A percentile compares a stretch with the other conserved stretches of the same genome.
phyloP scores from a whole-genome alignment of 2,113 vertebrate genomes.

The Pluvianellus socialis region DNA sequence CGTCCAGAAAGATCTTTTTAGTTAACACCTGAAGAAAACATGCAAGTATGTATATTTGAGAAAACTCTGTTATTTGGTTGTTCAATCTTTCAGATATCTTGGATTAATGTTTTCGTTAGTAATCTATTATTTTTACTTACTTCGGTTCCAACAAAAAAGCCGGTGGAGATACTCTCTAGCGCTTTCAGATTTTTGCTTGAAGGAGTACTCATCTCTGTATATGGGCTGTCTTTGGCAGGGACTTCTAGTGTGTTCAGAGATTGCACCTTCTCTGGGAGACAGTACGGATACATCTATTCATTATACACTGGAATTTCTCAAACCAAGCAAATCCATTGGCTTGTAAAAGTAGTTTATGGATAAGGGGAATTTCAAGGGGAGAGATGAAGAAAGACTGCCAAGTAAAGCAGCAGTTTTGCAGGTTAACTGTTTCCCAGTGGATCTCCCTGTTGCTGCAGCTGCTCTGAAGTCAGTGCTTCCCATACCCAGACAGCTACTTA shows the following conservation, averaged over 20 bases:
- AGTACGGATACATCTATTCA: neutral
- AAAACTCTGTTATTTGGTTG: neutral
- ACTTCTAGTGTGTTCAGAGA: neutral
- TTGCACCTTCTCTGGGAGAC: slow-evolving; percentile 61
- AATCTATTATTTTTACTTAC: slow-evolving; percentile 67
- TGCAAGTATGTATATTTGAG: neutral
- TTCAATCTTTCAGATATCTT: neutral
- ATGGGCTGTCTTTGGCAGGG: slow-evolving; percentile 25
- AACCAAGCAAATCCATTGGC: neutral
- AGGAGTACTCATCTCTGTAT: slow-evolving; percentile 61
- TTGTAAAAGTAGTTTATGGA: neutral
- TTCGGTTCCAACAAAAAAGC: slow-evolving; percentile 86
- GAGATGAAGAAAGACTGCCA: neutral
- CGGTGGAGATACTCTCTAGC: slow-evolving; percentile 78
- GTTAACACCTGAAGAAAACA: neutral
- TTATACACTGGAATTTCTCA: neutral
- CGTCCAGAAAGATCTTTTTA: neutral
- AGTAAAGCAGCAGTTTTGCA: neutral
- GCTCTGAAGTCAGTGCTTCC: neutral
- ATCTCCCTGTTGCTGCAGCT: neutral
- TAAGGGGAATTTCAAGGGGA: neutral
- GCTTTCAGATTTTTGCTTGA: slow-evolving; percentile 66
- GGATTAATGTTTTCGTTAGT: neutral
- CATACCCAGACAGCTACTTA: neutral
- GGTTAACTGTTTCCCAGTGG: neutral